Conservation (phyloP, 2,113 vertebrate species). For the Nematolebias whitei region DNA sequence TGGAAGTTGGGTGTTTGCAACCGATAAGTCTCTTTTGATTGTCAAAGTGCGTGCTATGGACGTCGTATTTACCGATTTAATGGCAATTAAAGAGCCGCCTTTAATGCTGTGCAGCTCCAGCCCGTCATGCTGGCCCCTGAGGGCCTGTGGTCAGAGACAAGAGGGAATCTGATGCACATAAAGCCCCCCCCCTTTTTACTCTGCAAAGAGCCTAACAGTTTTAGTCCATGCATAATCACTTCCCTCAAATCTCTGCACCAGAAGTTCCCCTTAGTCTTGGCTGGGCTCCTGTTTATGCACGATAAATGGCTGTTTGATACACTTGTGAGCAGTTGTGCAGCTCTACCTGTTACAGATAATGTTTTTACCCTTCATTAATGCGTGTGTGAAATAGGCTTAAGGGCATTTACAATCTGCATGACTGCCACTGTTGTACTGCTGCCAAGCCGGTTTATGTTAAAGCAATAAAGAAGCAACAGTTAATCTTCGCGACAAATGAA, state of each 20-base stretch:
- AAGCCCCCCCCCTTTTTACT: not conserved
- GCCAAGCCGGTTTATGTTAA: too few relatives aligned
- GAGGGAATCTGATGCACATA: not conserved
- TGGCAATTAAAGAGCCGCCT: too few relatives aligned
- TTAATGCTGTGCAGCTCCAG: not conserved
- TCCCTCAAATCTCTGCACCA: not conserved
- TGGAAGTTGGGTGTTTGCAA: conserved; percentile 42
- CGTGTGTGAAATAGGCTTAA: not conserved
- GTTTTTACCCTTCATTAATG: not conserved
- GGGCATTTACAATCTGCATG: not conserved
- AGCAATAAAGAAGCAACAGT: too few relatives aligned
- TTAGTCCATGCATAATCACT: not conserved
- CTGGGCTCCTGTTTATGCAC: not conserved
- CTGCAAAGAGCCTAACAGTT: too few relatives aligned
- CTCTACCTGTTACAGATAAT: not conserved
- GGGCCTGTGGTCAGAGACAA: not conserved
- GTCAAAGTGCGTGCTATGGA: not conserved
- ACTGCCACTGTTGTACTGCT: too few relatives aligned
- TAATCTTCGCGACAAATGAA: too few relatives aligned
- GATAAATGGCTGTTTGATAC: not conserved
- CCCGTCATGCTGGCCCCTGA: not conserved
- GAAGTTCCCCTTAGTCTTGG: not conserved
- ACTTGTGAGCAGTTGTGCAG: not conserved
- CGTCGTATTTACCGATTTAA: too few relatives aligned
- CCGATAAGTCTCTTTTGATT: not conserved